Conservation (phyloP, 30 jellyfish, hydroid and myxozoan species). For the Cassiopea xamachana region DNA sequence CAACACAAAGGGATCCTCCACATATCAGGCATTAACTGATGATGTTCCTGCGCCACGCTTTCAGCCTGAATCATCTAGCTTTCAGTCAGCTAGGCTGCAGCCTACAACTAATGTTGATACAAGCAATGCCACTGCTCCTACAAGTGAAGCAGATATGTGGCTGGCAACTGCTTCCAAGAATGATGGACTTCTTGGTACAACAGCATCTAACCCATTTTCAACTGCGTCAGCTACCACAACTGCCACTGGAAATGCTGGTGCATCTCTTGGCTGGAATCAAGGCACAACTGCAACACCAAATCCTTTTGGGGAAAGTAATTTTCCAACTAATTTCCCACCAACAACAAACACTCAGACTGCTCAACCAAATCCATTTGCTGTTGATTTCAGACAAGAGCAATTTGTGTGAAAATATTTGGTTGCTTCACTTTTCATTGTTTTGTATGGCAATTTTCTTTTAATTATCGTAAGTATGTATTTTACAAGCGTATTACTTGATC, state of each 20-base stretch:
- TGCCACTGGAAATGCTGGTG: slow-evolving; percentile 42
- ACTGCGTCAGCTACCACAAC: slow-evolving; percentile 65
- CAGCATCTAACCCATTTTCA: slow-evolving; percentile 77
- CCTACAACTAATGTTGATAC: neutral
- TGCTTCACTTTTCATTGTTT: neutral
- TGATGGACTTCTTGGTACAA: slow-evolving; percentile 53
- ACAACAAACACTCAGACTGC: slow-evolving; percentile 45
- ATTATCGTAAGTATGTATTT: neutral
- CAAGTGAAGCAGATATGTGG: slow-evolving; percentile 73
- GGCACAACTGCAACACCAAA: slow-evolving; percentile 43
- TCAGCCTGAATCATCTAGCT: slow-evolving; percentile 76
- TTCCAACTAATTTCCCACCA: slow-evolving; percentile 46
- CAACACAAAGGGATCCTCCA: slow-evolving; percentile 80
- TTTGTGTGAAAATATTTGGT: slow-evolving; percentile 30
- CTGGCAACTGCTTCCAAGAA: slow-evolving; percentile 53
- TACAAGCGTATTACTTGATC: neutral
- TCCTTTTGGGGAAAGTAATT: slow-evolving; percentile 66
- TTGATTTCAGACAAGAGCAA: slow-evolving; percentile 59
- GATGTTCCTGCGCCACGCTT: slow-evolving; percentile 91
- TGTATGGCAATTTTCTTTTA: slow-evolving; percentile 7
- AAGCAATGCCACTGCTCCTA: slow-evolving; percentile 6
- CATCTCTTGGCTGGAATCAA: slow-evolving; percentile 47
- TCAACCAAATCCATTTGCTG: slow-evolving; percentile 69
- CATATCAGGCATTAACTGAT: slow-evolving; percentile 95
- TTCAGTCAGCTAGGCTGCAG: slow-evolving; percentile 60